These are phyloP conservation scores for Anguilla anguilla DNA, from an alignment of 2,797 vertebrate species.

Conservation along the genomic window DNA sequence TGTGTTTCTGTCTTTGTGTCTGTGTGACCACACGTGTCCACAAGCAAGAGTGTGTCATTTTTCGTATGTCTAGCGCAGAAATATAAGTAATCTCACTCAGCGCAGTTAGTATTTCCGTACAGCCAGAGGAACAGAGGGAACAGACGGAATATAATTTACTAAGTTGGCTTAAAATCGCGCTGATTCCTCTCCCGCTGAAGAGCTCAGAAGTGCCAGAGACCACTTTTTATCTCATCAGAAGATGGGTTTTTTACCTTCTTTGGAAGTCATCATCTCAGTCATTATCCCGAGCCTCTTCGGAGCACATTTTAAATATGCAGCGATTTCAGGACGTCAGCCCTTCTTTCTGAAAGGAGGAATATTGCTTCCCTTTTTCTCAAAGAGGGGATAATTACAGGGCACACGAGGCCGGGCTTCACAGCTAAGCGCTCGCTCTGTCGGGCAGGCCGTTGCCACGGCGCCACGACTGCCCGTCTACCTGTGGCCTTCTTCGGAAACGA, in stretches of 20 bases:
- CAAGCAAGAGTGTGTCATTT: background rate
- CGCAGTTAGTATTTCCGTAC: background rate
- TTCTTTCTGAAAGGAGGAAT: background rate
- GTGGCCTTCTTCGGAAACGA: slow-evolving; percentile 70
- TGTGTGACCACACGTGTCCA: background rate
- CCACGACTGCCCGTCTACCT: slow-evolving; percentile 43
- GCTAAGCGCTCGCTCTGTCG: background rate
- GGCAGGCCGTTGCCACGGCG: background rate
- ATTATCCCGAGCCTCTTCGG: background rate
- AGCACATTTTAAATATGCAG: background rate
- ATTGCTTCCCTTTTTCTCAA: too few species aligned
- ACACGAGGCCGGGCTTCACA: background rate
- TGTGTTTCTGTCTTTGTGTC: background rate
- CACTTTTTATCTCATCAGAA: background rate
- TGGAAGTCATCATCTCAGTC: background rate
- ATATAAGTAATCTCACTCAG: slow-evolving; percentile 23
- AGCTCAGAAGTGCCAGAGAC: background rate
- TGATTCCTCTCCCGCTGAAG: background rate
- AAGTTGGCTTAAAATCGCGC: background rate
- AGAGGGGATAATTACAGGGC: background rate
- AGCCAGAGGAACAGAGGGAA: background rate
- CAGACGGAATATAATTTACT: background rate
- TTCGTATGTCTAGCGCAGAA: slow-evolving; percentile 8
- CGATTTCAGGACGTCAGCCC: background rate
- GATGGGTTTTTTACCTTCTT: background rate